A percentile compares a stretch with the other conserved stretches of the same genome.
Evolutionary conservation across 2,888 invertebrate species (phyloP).

Genomic region (Arctia plantaginis): DNA sequence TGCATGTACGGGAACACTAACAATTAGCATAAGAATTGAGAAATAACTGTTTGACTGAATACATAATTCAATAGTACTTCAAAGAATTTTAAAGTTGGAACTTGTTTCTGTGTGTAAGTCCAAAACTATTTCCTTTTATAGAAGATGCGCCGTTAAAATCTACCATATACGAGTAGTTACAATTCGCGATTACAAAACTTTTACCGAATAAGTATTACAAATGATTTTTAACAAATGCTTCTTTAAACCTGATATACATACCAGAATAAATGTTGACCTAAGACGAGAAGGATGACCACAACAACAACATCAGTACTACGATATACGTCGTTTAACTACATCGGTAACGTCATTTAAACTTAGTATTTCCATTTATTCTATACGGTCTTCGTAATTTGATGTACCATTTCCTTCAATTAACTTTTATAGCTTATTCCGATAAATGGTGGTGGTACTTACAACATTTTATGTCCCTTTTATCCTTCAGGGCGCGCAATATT

Average conservation of each 20-base stretch:
- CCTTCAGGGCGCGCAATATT: not conserved
- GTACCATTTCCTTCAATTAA: constrained; percentile 43
- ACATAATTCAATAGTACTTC: constrained; percentile 64
- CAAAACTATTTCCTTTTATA: not conserved
- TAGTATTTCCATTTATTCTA: not conserved
- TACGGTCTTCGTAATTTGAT: constrained; percentile 26
- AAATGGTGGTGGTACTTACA: constrained; percentile 23
- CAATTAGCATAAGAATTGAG: constrained; percentile 70
- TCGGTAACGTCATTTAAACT: not conserved
- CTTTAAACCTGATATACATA: no score
- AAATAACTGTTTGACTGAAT: constrained; percentile 68
- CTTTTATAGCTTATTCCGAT: constrained; percentile 37
- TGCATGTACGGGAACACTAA: constrained; percentile 46
- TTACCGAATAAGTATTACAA: not conserved
- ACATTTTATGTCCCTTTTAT: constrained; percentile 27
- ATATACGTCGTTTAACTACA: not conserved
- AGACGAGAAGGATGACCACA: no score
- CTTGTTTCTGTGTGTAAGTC: not conserved
- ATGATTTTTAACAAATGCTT: no score
- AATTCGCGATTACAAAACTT: not conserved
- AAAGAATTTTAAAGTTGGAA: constrained; percentile 49
- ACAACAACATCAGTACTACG: no score
- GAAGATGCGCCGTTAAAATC: not conserved
- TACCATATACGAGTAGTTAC: not conserved
- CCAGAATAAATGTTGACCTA: no score